Conservation (phyloP, 2,113 vertebrate genomes). For the Pelvicachromis taeniatus region DNA sequence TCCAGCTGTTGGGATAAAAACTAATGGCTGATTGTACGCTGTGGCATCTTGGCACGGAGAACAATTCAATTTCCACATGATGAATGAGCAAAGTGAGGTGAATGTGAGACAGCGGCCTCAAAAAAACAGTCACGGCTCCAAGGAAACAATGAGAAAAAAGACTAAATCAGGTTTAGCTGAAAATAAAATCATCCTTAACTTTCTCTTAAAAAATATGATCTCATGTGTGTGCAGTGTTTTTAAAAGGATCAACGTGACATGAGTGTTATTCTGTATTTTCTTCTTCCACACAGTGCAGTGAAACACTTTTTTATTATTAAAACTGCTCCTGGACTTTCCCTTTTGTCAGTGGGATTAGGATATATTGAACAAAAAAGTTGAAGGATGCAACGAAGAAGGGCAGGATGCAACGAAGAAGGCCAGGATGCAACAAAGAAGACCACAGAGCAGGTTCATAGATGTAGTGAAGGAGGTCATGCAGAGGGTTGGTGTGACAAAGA, state of each 20-base stretch:
- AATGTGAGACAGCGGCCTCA: conserved; percentile 36
- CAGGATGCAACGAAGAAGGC: not conserved
- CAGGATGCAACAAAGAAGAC: not conserved
- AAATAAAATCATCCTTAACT: not conserved
- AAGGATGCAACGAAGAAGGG: not conserved
- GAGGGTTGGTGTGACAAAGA: not conserved
- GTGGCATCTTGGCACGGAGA: conserved; percentile 62
- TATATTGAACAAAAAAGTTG: not conserved
- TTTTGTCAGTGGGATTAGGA: not conserved
- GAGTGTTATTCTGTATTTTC: not conserved
- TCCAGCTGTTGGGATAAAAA: conserved; percentile 65
- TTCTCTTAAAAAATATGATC: not conserved
- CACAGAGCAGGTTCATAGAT: not conserved
- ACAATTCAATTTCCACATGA: conserved; percentile 71
- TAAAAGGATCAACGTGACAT: not conserved
- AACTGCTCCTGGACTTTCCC: not conserved
- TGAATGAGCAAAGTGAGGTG: conserved; percentile 55
- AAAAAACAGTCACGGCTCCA: not conserved
- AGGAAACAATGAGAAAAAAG: not conserved
- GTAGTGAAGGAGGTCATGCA: not conserved
- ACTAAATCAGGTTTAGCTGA: not conserved
- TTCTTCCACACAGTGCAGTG: not conserved
- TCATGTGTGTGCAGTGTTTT: not conserved
- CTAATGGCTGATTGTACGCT: conserved; percentile 56
- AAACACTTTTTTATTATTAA: not conserved